Percentiles rank a stretch among this genome's conserved stretches.
These are phyloP conservation scores for Hemicordylus capensis DNA, from an alignment of 2,113 vertebrate species.

Conservation along the genomic window DNA sequence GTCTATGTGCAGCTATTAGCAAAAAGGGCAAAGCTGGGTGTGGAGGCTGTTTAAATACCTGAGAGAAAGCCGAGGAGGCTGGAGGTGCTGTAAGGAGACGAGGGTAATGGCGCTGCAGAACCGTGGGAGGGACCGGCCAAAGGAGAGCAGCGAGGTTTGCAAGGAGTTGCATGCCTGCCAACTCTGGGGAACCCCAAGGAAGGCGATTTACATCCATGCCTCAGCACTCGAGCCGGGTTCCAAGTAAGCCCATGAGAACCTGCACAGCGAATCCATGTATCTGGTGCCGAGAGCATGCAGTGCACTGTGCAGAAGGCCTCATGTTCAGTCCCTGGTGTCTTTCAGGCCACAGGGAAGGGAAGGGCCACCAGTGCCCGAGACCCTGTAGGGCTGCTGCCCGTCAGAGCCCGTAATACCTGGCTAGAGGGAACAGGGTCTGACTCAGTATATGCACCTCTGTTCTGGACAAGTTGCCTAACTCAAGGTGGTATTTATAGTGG, in stretches of 20 bases:
- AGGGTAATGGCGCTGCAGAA: not conserved
- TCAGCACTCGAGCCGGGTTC: not conserved
- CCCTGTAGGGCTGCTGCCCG: no score
- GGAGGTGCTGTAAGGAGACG: constrained; percentile 22
- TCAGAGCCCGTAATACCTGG: no score
- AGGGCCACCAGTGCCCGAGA: no score
- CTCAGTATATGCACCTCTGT: no score
- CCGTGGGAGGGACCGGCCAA: not conserved
- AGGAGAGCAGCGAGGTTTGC: not conserved
- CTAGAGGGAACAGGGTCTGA: no score
- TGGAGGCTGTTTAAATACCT: constrained; percentile 2
- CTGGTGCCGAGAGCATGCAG: no score
- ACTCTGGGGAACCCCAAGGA: not conserved
- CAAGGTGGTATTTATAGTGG: no score
- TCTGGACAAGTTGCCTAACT: no score
- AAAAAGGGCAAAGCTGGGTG: constrained; percentile 13
- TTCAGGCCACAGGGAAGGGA: no score
- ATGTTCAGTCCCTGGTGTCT: no score
- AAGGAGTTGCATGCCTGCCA: not conserved
- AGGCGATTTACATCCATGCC: not conserved
- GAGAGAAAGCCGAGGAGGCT: constrained; percentile 2
- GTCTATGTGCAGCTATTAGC: not conserved
- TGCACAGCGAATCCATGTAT: not conserved
- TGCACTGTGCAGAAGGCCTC: no score
- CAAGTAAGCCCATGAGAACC: not conserved